Conservation (phyloP, 1,140 invertebrate species). For the Zophobas morio region DNA sequence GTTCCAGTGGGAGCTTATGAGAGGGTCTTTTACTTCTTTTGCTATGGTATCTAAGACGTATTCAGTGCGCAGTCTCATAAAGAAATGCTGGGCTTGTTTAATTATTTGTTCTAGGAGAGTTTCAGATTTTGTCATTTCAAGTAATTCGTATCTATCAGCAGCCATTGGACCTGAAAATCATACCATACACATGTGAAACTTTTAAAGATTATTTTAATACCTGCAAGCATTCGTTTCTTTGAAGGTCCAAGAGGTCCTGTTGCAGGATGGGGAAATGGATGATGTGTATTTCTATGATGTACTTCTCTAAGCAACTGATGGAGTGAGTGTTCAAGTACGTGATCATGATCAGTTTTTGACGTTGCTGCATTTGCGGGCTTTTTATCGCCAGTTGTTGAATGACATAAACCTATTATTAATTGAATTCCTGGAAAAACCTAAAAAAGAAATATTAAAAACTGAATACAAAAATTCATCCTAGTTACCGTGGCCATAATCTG, state of each 20-base stretch:
- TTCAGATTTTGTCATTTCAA: slow-evolving; percentile 90
- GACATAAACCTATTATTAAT: slow-evolving; percentile 84
- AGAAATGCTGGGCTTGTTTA: slow-evolving; percentile 95
- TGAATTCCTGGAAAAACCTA: slow-evolving; percentile 91
- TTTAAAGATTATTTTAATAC: slow-evolving; percentile 62
- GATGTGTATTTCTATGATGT: slow-evolving; percentile 93
- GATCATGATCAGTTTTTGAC: slow-evolving; percentile 91
- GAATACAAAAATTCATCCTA: neutral
- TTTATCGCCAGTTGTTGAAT: slow-evolving; percentile 80
- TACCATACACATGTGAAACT: neutral
- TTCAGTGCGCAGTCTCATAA: slow-evolving; percentile 90
- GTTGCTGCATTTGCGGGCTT: slow-evolving; percentile 68
- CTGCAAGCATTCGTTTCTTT: slow-evolving; percentile 90
- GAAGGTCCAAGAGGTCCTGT: slow-evolving; percentile 92
- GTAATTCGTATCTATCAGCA: slow-evolving; percentile 86
- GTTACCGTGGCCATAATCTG: slow-evolving; percentile 92
- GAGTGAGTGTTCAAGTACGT: slow-evolving; percentile 95
- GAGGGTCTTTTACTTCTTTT: slow-evolving; percentile 92
- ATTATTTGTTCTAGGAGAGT: slow-evolving; percentile 97
- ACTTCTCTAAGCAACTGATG: slow-evolving; percentile 94
- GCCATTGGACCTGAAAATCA: slow-evolving; percentile 85
- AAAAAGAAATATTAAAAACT: neutral
- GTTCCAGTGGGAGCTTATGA: slow-evolving; percentile 96
- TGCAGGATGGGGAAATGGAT: slow-evolving; percentile 94
- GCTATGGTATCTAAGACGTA: slow-evolving; percentile 95